Conservation (phyloP, 2,888 invertebrate genomes). For the Drosophila nr. perissopoda region DNA sequence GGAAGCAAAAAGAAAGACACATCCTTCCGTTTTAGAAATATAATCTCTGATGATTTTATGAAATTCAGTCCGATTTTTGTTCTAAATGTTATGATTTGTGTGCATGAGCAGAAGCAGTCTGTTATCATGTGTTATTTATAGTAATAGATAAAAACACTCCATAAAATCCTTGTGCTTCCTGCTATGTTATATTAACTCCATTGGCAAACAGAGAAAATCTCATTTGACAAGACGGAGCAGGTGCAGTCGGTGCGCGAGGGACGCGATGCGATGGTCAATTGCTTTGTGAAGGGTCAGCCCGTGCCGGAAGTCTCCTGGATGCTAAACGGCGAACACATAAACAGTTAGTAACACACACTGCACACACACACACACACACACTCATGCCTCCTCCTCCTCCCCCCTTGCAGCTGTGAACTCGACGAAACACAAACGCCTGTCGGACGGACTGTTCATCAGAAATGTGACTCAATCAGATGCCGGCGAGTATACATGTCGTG, state of each 20-base stretch:
- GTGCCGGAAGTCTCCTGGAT: constrained; percentile 85
- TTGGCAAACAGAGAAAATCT: constrained; percentile 85
- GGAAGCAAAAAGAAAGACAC: not conserved
- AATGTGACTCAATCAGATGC: constrained; percentile 86
- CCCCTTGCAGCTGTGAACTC: constrained; percentile 77
- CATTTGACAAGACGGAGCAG: constrained; percentile 86
- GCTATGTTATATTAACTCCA: not conserved
- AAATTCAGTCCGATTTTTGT: not conserved
- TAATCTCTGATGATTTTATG: not conserved
- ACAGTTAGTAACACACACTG: constrained; percentile 74
- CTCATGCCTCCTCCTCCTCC: not conserved
- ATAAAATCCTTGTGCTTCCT: not conserved
- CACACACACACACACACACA: no score
- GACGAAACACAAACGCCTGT: constrained; percentile 85
- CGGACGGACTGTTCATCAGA: constrained; percentile 86
- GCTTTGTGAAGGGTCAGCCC: constrained; percentile 85
- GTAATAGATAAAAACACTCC: not conserved
- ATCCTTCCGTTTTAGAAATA: not conserved
- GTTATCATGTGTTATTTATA: not conserved
- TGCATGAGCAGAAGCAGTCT: not conserved
- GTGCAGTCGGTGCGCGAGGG: constrained; percentile 86
- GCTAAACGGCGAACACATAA: constrained; percentile 84
- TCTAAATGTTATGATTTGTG: not conserved
- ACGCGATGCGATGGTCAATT: constrained; percentile 84
- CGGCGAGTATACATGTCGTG: constrained; percentile 87